Conservation (phyloP, 2,797 vertebrate species). For the Pangasius macronema region DNA sequence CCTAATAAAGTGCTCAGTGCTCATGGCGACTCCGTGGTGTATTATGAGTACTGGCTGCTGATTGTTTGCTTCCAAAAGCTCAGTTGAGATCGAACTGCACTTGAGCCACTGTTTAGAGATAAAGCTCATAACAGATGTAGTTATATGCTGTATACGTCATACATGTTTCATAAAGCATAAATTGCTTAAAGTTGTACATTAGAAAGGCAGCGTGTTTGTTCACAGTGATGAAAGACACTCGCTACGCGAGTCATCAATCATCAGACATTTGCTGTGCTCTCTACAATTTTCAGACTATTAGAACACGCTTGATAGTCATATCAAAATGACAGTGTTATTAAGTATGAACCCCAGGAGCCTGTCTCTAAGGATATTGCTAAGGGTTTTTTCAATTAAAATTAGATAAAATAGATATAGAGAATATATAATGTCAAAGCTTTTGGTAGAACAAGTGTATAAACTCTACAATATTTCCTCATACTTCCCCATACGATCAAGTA, state of each 20-base stretch:
- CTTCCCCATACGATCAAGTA: not conserved
- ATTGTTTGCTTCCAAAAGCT: not conserved
- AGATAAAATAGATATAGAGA: conserved; percentile 38
- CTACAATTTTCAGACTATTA: conserved; percentile 34
- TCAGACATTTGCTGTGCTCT: conserved; percentile 20
- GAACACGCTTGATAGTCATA: conserved; percentile 27
- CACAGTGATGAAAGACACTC: conserved; percentile 16
- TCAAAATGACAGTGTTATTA: conserved; percentile 43
- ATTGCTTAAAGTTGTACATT: conserved; percentile 2
- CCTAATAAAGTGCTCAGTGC: not conserved
- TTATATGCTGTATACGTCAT: not conserved
- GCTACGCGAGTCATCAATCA: conserved; percentile 5
- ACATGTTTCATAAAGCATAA: not conserved
- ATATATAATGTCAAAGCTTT: conserved; percentile 30
- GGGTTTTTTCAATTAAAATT: conserved; percentile 41
- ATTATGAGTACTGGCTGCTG: not conserved
- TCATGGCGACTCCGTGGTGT: not conserved
- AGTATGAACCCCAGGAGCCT: conserved; percentile 34
- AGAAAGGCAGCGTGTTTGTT: not conserved
- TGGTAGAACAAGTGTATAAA: conserved; percentile 22
- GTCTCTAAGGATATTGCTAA: conserved; percentile 29
- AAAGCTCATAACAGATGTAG: not conserved
- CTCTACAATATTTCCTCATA: conserved; percentile 15
- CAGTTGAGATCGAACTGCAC: not conserved
- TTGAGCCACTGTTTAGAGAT: not conserved